A percentile compares a stretch with the other conserved stretches of the same genome.
These are phyloP conservation scores for Plebejus anna DNA, from an alignment of 2,888 invertebrate species.

Conservation along the genomic window DNA sequence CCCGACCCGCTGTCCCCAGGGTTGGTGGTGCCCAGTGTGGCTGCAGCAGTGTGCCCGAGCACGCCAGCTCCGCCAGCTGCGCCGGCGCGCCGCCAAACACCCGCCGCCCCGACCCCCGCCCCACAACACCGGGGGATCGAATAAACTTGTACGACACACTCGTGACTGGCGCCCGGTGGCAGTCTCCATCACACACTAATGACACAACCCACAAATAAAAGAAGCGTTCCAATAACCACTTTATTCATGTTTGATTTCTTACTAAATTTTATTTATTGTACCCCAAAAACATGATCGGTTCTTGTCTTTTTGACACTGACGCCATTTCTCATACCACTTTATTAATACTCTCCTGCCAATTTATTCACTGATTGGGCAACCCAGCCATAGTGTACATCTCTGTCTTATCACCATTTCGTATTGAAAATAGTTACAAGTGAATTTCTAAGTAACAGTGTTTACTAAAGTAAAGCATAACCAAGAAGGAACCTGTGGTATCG, in stretches of 20 bases:
- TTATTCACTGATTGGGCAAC: too few species aligned
- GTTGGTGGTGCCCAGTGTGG: constrained; percentile 55
- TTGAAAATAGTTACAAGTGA: too few species aligned
- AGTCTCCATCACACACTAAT: neutral
- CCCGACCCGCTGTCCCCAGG: constrained; percentile 46
- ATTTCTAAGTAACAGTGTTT: too few species aligned
- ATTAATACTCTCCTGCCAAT: neutral
- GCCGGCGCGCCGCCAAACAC: constrained; percentile 58
- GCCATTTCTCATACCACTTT: neutral
- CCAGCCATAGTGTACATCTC: too few species aligned
- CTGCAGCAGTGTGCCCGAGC: constrained; percentile 54
- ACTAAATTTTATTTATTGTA: neutral
- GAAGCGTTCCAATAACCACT: neutral
- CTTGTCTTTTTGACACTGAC: neutral
- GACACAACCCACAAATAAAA: neutral
- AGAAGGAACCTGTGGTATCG: too few species aligned
- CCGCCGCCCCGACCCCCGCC: constrained; percentile 39
- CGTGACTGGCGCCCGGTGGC: neutral
- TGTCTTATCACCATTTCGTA: too few species aligned
- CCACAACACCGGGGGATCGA: constrained; percentile 41
- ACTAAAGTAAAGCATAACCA: too few species aligned
- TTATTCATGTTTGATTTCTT: neutral
- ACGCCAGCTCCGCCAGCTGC: constrained; percentile 47
- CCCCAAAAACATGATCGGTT: neutral
- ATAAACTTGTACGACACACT: constrained; percentile 46